Conservation (phyloP, 1,140 invertebrate genomes). For the Brachionus rubens region DNA sequence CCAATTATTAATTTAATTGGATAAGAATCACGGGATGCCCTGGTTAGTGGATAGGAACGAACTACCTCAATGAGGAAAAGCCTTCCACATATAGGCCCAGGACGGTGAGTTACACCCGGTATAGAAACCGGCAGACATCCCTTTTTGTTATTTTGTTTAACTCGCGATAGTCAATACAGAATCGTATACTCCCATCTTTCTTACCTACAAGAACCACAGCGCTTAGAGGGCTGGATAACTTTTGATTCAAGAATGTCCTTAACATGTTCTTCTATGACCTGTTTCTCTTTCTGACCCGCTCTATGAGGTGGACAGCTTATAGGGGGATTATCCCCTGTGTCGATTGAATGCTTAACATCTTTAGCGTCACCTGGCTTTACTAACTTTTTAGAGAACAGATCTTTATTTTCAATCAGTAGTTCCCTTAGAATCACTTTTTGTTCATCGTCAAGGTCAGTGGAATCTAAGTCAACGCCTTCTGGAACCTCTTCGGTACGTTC, state of each 20-base stretch:
- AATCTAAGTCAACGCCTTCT: too few species aligned
- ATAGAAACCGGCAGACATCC: conserved; percentile 27
- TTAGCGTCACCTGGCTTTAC: neutral
- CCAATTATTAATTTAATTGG: too few species aligned
- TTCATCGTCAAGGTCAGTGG: neutral
- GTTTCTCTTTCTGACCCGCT: neutral
- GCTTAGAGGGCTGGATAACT: conserved; percentile 8
- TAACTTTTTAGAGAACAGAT: neutral
- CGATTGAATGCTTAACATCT: neutral
- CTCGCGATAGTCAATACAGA: conserved; percentile 35
- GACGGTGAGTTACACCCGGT: conserved; percentile 5
- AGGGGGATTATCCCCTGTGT: neutral
- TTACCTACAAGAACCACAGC: conserved; percentile 1
- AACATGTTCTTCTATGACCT: conserved; percentile 32
- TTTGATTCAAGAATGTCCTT: conserved; percentile 32
- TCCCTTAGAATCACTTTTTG: neutral
- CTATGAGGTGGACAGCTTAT: neutral
- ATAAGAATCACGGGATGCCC: too few species aligned
- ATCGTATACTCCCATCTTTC: conserved; percentile 14
- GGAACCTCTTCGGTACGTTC: too few species aligned
- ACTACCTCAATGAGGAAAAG: neutral
- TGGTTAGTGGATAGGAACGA: too few species aligned
- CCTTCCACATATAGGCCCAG: neutral
- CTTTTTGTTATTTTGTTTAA: conserved; percentile 35
- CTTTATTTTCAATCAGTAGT: neutral